Base-by-base conservation (phyloP, 2,113 vertebrate species). In the Rousettus leschenaultii region DNA sequence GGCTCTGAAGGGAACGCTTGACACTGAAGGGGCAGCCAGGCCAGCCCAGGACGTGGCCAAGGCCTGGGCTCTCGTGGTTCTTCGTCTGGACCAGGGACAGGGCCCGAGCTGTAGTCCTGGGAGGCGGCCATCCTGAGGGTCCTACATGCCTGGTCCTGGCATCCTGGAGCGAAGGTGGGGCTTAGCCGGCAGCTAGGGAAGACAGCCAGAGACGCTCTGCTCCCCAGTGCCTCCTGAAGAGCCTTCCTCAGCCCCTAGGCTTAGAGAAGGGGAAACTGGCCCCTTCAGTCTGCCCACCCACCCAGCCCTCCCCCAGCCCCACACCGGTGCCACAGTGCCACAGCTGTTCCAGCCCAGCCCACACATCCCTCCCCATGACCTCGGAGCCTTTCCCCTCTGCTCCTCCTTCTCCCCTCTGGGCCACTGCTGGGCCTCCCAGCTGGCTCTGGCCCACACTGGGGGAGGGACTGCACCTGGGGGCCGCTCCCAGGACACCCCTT, bases 21-120 rank as follows among this genome's bases (percentile, higher is more conserved):
- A 97, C 96, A 97, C 94, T 51, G 38, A 87, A 78, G 92, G 96
- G 97, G 93, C 94, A 96, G 95, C 92, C 95, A 89, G 91, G 94
- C 86, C 68, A 87, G 92, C 89, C 55, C 3, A 22, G 94, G 90
- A 86, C 88, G 79, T 90, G 84, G 94, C 87, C 95, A 78, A 85
- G 87, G 91, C 96, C 86, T 79, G 93, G 84, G 57, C 85, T 94
- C 65, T 88, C 24, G 45, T 71, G 88, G 96, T 71, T 75, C 85
- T 88, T 87, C 77, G 77, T 94, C 92, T 91, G 74, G 95, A 80
- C 83, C 75, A 57, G 85, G 48, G 38, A 35, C 74, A 68, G 77
- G 55, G 63, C 43, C 63, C 1, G 57, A 59, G 65, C 90, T 26
- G 48, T 65, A 91, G 89, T 83, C 26, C n/a, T 82, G 4, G 33